These are phyloP conservation scores for Kryptolebias marmoratus DNA, from an alignment of 2,113 vertebrate genomes.

Conservation along the genomic window DNA sequence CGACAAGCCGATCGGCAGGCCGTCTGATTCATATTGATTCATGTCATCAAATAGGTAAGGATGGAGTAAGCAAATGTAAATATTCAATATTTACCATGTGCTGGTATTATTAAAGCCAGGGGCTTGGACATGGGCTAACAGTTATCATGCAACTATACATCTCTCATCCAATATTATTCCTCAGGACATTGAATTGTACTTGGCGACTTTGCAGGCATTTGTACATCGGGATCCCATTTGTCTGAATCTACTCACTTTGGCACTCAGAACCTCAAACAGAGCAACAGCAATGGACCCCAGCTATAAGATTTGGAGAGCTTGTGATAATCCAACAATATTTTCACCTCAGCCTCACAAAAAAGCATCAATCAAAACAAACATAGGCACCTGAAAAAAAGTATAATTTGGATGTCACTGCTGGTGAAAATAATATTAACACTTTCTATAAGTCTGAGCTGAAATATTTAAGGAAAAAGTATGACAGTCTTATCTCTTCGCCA, in stretches of 20 bases:
- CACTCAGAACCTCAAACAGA: slow-evolving; percentile 21
- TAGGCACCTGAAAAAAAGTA: slow-evolving; percentile 1
- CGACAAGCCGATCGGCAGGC: slow-evolving; percentile 43
- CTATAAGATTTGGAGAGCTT: not conserved
- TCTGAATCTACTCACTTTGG: slow-evolving; percentile 40
- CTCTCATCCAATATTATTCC: slow-evolving; percentile 68
- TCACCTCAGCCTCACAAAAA: not conserved
- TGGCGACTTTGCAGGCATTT: slow-evolving; percentile 61
- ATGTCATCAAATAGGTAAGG: slow-evolving; percentile 69
- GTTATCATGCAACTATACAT: slow-evolving; percentile 59
- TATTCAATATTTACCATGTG: slow-evolving; percentile 84
- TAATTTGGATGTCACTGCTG: not conserved
- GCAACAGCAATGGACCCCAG: too few relatives aligned
- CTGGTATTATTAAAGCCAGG: slow-evolving; percentile 79
- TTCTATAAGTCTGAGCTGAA: slow-evolving; percentile 47
- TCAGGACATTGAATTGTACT: slow-evolving; percentile 49
- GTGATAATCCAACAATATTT: not conserved
- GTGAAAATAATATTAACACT: slow-evolving; percentile 52
- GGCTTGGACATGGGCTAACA: slow-evolving; percentile 64
- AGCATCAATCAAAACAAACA: not conserved
- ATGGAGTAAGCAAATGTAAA: slow-evolving; percentile 82
- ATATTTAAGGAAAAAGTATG: slow-evolving; percentile 66
- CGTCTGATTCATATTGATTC: slow-evolving; percentile 77
- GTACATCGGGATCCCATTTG: slow-evolving; percentile 63
- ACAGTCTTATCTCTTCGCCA: slow-evolving; percentile 84